phyloP scores from a whole-genome alignment of 2,113 vertebrate species.

The Saccopteryx bilineata region DNA sequence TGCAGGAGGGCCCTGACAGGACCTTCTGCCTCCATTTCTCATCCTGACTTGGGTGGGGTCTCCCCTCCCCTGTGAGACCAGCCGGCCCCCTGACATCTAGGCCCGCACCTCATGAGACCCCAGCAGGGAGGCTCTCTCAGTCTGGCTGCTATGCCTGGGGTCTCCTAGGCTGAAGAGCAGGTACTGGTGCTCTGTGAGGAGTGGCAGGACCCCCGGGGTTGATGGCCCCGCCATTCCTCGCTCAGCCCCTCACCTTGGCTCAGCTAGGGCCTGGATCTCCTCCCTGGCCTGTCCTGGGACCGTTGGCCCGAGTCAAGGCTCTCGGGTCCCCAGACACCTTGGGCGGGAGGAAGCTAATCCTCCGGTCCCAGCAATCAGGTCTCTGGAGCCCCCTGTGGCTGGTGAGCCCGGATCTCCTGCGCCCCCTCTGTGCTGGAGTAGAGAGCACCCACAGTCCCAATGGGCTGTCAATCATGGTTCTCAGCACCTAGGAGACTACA shows the following conservation, averaged over 20 bases:
- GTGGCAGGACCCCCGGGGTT: rapidly evolving
- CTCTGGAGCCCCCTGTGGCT: no score
- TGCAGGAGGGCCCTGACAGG: no score
- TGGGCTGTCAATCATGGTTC: background rate
- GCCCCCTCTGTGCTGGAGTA: background rate
- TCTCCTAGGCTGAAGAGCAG: rapidly evolving
- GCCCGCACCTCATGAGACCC: background rate
- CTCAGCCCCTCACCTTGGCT: background rate
- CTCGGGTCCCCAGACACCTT: rapidly evolving
- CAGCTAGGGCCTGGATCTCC: background rate
- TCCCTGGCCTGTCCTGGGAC: background rate
- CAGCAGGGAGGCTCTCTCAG: background rate
- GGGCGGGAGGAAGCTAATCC: background rate
- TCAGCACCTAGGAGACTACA: no score
- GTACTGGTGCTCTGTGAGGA: rapidly evolving
- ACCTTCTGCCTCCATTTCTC: no score
- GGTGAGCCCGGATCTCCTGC: background rate
- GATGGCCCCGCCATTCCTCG: background rate
- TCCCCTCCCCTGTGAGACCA: background rate
- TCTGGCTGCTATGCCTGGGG: no score
- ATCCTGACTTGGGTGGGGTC: background rate
- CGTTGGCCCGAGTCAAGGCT: rapidly evolving
- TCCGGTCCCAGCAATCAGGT: background rate
- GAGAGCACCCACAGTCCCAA: background rate
- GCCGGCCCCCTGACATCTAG: no score